Conservation (phyloP, 2,797 vertebrate genomes). For the Botia almorhae region DNA sequence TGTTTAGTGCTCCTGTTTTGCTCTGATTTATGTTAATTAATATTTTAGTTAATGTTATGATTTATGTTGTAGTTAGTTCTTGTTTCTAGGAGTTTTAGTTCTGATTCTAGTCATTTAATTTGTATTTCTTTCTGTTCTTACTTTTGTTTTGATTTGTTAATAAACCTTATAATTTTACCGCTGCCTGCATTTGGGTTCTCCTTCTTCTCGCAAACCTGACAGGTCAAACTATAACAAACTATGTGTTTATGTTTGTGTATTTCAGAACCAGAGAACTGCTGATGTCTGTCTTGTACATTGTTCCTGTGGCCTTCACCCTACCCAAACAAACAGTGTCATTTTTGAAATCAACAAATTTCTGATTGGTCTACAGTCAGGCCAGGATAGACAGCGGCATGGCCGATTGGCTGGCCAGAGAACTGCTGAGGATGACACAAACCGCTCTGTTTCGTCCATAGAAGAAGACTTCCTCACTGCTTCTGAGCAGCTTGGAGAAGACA, state of each 20-base stretch:
- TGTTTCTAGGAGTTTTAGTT: too few species aligned
- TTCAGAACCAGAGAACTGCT: slow-evolving; percentile 80
- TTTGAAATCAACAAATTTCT: slow-evolving; percentile 97
- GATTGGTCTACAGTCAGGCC: slow-evolving; percentile 90
- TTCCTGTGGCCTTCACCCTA: slow-evolving; percentile 76
- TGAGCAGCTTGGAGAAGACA: slow-evolving; percentile 93
- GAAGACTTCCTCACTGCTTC: slow-evolving; percentile 97
- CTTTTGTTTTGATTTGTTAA: too few species aligned
- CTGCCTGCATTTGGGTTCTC: too few species aligned
- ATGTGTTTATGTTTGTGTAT: slow-evolving; percentile 29
- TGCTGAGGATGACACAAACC: slow-evolving; percentile 93
- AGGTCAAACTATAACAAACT: not conserved
- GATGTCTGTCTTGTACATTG: slow-evolving; percentile 92
- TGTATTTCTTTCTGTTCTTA: too few species aligned
- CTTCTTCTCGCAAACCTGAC: too few species aligned
- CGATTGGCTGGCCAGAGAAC: slow-evolving; percentile 71
- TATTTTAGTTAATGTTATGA: too few species aligned
- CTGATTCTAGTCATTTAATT: too few species aligned
- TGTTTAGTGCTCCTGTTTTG: too few species aligned
- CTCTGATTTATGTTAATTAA: too few species aligned
- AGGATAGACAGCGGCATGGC: slow-evolving; percentile 81
- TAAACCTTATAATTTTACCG: too few species aligned
- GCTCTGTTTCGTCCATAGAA: slow-evolving; percentile 94
- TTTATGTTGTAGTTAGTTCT: too few species aligned
- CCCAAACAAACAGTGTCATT: slow-evolving; percentile 82